Base-by-base conservation (phyloP, 2,888 invertebrate genomes). In the Seira ritae region DNA sequence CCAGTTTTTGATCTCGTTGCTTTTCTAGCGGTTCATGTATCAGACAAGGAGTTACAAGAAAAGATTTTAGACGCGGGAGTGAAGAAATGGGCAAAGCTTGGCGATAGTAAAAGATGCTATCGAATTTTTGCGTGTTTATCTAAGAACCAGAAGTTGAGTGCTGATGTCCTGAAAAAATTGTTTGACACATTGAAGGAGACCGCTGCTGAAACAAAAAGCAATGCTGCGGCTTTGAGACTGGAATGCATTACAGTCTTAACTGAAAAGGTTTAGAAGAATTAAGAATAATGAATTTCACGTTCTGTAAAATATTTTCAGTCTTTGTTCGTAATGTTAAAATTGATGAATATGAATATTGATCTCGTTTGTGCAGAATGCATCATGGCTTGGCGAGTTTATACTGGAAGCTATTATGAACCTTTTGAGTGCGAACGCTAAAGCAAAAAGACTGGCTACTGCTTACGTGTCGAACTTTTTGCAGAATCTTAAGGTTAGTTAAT, bases 391-490 rank as follows among this genome's bases (percentile, higher is more conserved):
- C 19, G 80, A 85, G n/a, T 89, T 89, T 62, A 74, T 89, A 12
- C 84, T 85, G 1, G 89, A 89, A 80, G 86, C 84, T 1, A 86
- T 89, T 42, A 55, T 88, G 10, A 87, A 87, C 80, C 72, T 89
- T 24, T 55, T 87, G 1, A 89, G 88, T 62, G 85, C 86, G 0
- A 89, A 89, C 68, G 80, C 84, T 0, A 87, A 87, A 74, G 85
- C 88, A 10, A 81, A 87, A 46, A 86, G 80, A 24, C 50, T 85
- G 22, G 87, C 88, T 10, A 62, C 31, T 23, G 76, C 60, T 1
- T 87, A 75, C 70, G 78, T 74, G 4, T 8, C 55, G 1, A 46
- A 72, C 8, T 84, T 78, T 60, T 85, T 80, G 24, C 37, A 83
- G 12, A 65, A 70, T 55, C 60, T 85, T 15, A 83, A 86, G 80